Evolutionary conservation across 2,888 invertebrate species (phyloP).

Genomic region (Drosophila anomalata): DNA sequence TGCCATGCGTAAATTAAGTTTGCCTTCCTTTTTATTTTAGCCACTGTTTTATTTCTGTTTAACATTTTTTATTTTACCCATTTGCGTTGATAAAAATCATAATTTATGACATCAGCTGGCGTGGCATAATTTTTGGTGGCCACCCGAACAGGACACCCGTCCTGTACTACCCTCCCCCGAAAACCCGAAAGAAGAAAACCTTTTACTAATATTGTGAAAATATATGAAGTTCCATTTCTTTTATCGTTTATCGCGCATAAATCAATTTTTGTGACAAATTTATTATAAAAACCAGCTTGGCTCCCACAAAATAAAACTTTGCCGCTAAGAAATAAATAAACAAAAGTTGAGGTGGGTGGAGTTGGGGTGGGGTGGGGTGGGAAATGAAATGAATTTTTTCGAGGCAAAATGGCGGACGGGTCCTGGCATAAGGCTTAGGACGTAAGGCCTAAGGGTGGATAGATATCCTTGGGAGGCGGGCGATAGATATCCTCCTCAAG

Average conservation of each 20-base stretch:
- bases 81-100: slow-evolving; percentile 82
- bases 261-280: slow-evolving; percentile 82
- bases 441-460: slow-evolving; percentile 18
- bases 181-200: slow-evolving; percentile 12
- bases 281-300: slow-evolving; percentile 74
- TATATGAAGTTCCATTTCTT: slow-evolving; percentile 65
- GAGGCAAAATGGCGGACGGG: slow-evolving; percentile 30
- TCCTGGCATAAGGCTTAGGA: not conserved
- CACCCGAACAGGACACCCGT: slow-evolving; percentile 1
- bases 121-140: slow-evolving; percentile 62
- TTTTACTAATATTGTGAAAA: slow-evolving; percentile 53
- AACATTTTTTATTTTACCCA: slow-evolving; percentile 72
- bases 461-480: slow-evolving; percentile 8
- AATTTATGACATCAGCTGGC: slow-evolving; percentile 82
- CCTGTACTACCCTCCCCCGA: slow-evolving; percentile 1
- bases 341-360: slow-evolving; percentile 1
- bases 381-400: slow-evolving; percentile 39
- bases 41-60: slow-evolving; percentile 41
- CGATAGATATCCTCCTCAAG: not conserved
- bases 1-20: slow-evolving; percentile 74
- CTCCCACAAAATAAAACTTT: slow-evolving; percentile 35
- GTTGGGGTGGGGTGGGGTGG: not conserved
- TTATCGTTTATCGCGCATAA: slow-evolving; percentile 80
- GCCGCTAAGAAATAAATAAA: slow-evolving; percentile 33
- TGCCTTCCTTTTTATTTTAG: slow-evolving; percentile 51